phyloP scores from a whole-genome alignment of 1,140 invertebrate genomes.

The Carcinoscorpius rotundicauda region DNA sequence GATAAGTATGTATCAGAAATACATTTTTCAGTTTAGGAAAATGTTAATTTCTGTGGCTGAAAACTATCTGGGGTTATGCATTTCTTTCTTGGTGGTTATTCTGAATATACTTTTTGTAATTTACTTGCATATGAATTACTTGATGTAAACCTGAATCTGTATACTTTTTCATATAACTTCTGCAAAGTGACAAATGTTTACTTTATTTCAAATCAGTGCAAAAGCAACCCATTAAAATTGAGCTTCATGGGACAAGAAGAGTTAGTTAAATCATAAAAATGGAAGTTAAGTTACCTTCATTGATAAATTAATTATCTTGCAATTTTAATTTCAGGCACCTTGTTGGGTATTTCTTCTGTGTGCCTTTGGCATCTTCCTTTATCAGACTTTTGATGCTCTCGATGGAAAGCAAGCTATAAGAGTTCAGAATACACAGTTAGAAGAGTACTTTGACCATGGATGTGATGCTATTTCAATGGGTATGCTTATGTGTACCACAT shows the following conservation, averaged over 20 bases:
- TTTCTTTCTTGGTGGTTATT: too few relatives aligned
- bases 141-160: too few relatives aligned
- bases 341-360: constrained; percentile 38
- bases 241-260: not conserved
- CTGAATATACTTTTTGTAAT: too few relatives aligned
- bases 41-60: too few relatives aligned
- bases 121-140: too few relatives aligned
- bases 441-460: constrained; percentile 47
- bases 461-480: constrained; percentile 39
- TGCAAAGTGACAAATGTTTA: too few relatives aligned
- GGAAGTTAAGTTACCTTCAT: not conserved
- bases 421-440: constrained; percentile 39
- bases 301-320: constrained; percentile 2
- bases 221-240: too few relatives aligned
- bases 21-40: too few relatives aligned
- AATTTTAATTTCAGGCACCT: constrained; percentile 30
- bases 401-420: constrained; percentile 46
- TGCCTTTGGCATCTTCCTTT: constrained; percentile 42
- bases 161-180: too few relatives aligned
- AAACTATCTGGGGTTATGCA: too few relatives aligned
- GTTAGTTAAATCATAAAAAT: constrained; percentile 1
- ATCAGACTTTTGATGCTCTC: constrained; percentile 46
- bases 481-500: constrained; percentile 20
- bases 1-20: too few relatives aligned
- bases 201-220: too few relatives aligned